Base-by-base conservation (phyloP, 2,113 vertebrate species). In the Oryctolagus cuniculus region DNA sequence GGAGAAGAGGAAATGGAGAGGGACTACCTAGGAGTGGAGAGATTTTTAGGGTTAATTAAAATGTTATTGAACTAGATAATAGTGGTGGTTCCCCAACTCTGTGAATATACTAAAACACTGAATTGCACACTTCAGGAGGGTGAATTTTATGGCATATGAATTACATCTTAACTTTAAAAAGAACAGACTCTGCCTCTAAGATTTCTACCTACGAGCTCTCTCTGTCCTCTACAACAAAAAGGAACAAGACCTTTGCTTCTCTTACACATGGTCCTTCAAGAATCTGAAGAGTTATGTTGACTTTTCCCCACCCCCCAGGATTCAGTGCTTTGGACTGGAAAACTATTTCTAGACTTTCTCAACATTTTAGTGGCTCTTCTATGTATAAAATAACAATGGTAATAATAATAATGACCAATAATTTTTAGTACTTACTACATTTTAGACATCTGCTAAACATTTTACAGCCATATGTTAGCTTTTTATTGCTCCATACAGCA, bases 381-480 rank as follows among this genome's bases (percentile, higher is more conserved):
- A 51, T 61, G 27, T 69, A 78, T 93, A 61, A 85, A 53, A 67
- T 58, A 72, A 92, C 64, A 88, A 72, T 0, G 58, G 12, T 15
- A 63, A 87, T 63, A n/a, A 82, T 70, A 66, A 82, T 3, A 90
- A 85, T 75, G 34, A 61, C 7, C 24, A 91, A 86, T 24, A 84
- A 63, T 89, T 94, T 94, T 31, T 10, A 88, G 64, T 27, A 92
- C 22, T 90, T 69, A 75, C 36, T 81, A 22, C n/a, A 22, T 53
- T n/a, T 34, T 70, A 86, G 13, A 49, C 16, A 49, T 31, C 67
- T 90, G 78, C 67, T 66, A 93, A 73, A 27, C 36, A 91, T 74
- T 88, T 95, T 88, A 69, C 3, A 94, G 58, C 58, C 69, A 85
- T 25, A 38, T 38, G 38, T 38, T 38, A 38, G 16, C 77, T 24